Evolutionary conservation across 2,888 invertebrate species (phyloP), one percentile per base, ranked within the genome.

Genomic region (Agelastica alni): DNA sequence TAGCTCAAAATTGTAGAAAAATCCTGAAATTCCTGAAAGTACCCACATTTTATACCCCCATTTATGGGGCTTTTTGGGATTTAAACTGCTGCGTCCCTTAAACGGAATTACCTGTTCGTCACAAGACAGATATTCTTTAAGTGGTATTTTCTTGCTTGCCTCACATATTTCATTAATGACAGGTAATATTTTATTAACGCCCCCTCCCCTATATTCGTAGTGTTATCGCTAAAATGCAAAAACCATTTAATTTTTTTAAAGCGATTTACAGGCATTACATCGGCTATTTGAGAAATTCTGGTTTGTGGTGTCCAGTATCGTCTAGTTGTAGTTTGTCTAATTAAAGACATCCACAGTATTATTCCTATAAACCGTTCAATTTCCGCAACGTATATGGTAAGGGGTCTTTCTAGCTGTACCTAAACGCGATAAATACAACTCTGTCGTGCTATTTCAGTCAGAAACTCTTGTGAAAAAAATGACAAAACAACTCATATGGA

Each of bases 1-100:
- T n/a, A n/a, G n/a, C n/a, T n/a, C n/a, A 22, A 22, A 22, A 36
- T 46, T 46, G 7, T 46, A 42, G 2, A 22, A 31, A 30, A 49
- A 42, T 3, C 41, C 31, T 16, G 18, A 31, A 7, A 49, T 12
- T 13, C 41, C 49, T 20, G 32, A 30, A 5, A 49, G 34, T 17
- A 42, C 49, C 49, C 31, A 42, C 36, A 46, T 36, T 9, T 32
- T 46, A 9, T 46, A 46, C 10, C 36, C 46, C 46, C 46, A 46
- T 36, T 32, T 45, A 32, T 48, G 28, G 17, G 39, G 48, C 6
- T 48, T 39, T 26, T 37, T 48, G 13, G 26, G 39, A 17, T 48
- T 48, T 2, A 34, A 36, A 2, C 12, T n/a, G n/a, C n/a, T n/a
- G n/a, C n/a, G n/a, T 43, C 43, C 30, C 20, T 32, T 47, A 16